Base-by-base conservation (phyloP, 1,140 invertebrate genomes). In the Drosophila pandora region DNA sequence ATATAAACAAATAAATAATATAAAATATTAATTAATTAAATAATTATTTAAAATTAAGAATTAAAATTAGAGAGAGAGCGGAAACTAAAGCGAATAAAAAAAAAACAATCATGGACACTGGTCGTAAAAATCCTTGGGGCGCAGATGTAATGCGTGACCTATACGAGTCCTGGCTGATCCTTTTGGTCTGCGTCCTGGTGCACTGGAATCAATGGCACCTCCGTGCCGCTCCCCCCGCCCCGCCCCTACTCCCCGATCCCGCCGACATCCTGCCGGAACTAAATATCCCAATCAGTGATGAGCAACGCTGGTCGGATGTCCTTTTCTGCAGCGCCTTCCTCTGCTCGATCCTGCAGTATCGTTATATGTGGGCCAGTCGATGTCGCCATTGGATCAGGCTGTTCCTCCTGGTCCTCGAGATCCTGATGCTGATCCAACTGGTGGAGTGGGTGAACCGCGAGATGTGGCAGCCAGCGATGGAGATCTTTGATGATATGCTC, bases 81-180 rank as follows among this genome's bases (percentile, higher is more conserved):
- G 6, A 28, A 6, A 32, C 30, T 32, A 32, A 8, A 32, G 30
- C 17, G 17, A 17, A 17, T 17, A 17, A 17, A 17, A 17, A 17
- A 17, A 17, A 17, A 17, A 32, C 7, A 32, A 8, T 6, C 30
- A 32, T 32, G 30, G 30, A 32, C 6, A 8, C 30, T 32, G 7
- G 2, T 2, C 30, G 30, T 32, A 39, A n/a, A 3, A n/a, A 39
- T 39, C 37, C 37, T 23, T 56, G 52, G 41, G 3, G 1, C 41
- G 13, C 17, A 1, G 28, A 22, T 21, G 32, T 58, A 28, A 13
- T 34, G 12, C 43, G 45, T 3, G 56, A 58, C 7, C 56, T 58
- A 0, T 58, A 58, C 34, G 56, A 58, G 13, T 58, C 56, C 13
- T 58, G 56, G 56, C n/a, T 58, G 6, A 7, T 49, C 7, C 23